A percentile compares a stretch with the other conserved stretches of the same genome.
Evolutionary conservation across 2,113 vertebrate species (phyloP).

Genomic region (Opisthocomus hoazin): DNA sequence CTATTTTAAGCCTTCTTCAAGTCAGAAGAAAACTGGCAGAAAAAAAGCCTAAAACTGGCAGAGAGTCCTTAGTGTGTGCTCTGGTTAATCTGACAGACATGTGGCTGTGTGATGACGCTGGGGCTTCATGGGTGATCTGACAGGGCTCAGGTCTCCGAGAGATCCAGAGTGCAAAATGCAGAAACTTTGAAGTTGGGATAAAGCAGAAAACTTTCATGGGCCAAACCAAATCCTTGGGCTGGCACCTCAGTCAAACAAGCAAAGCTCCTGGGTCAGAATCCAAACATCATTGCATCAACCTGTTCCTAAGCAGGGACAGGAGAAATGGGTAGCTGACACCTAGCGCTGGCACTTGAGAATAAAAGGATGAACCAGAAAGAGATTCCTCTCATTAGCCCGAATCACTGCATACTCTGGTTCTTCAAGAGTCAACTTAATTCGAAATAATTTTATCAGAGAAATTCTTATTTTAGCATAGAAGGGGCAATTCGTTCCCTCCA

Average conservation of each 20-base stretch:
- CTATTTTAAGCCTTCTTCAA: background rate
- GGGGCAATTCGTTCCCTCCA: background rate
- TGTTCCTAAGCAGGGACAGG: background rate
- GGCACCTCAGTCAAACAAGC: background rate
- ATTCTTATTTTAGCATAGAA: background rate
- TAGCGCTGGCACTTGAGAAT: background rate
- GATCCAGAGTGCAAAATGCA: background rate
- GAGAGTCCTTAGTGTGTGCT: background rate
- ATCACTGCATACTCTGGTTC: rapidly evolving
- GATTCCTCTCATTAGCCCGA: background rate
- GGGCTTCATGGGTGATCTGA: background rate
- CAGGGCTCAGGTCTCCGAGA: background rate
- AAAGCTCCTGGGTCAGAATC: background rate
- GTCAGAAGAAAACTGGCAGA: background rate
- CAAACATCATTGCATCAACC: background rate
- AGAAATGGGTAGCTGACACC: background rate
- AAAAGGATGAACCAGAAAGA: background rate
- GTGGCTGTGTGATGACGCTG: background rate
- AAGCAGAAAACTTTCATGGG: background rate
- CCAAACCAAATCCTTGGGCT: background rate
- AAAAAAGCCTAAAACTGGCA: background rate
- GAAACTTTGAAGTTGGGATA: background rate
- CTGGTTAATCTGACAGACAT: background rate
- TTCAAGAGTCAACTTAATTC: background rate
- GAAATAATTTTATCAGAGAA: background rate